Conservation (phyloP, 2,888 invertebrate genomes). For the Andricus curvator region DNA sequence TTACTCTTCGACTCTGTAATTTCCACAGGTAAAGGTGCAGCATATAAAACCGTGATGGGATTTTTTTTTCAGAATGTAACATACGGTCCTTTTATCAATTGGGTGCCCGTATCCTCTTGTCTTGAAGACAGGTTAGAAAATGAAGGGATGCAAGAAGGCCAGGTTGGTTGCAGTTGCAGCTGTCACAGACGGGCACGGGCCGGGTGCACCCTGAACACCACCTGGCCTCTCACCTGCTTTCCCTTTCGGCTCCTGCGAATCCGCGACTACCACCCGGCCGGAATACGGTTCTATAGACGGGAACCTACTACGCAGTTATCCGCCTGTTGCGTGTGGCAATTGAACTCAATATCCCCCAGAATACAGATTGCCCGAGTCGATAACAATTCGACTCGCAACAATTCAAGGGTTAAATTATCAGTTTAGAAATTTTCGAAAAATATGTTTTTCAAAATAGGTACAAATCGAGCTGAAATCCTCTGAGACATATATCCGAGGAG, state of each 20-base stretch:
- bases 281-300: conserved; percentile 54
- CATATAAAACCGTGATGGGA: background rate
- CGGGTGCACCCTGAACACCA: conserved; percentile 71
- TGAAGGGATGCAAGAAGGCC: conserved; percentile 52
- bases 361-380: conserved; percentile 12
- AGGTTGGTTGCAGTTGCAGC: conserved; percentile 63
- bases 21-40: background rate
- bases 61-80: conserved; percentile 16
- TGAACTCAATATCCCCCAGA: background rate
- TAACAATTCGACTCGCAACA: background rate
- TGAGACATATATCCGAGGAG: background rate
- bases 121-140: conserved; percentile 44
- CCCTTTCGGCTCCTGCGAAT: conserved; percentile 57
- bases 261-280: conserved; percentile 61
- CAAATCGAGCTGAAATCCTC: background rate
- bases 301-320: conserved; percentile 10
- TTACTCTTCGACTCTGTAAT: background rate
- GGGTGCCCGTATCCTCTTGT: conserved; percentile 28
- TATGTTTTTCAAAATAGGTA: background rate
- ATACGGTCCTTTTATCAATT: conserved; percentile 35
- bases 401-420: background rate
- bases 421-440: background rate
- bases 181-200: conserved; percentile 63
- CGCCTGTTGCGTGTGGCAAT: conserved; percentile 21
- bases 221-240: conserved; percentile 70